Conservation (phyloP, 1,140 invertebrate genomes). For the Antheraea mylitta region DNA sequence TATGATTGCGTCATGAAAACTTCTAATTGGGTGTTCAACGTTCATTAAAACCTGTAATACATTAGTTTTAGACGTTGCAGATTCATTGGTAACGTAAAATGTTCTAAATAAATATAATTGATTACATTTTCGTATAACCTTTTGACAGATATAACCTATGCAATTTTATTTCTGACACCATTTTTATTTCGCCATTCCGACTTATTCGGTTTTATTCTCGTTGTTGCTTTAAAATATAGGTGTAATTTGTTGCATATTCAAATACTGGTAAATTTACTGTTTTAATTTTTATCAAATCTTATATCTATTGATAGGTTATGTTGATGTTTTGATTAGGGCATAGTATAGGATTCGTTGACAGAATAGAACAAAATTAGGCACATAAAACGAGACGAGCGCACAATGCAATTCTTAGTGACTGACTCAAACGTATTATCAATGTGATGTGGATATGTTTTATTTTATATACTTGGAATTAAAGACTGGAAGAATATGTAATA, state of each 20-base stretch:
- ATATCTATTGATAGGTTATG: constrained; percentile 61
- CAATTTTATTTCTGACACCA: constrained; percentile 56
- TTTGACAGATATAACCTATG: constrained; percentile 69
- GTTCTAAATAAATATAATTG: background rate
- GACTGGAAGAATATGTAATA: background rate
- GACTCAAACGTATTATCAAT: background rate
- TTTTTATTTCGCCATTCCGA: constrained; percentile 61
- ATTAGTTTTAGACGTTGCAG: no score
- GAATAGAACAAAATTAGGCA: constrained; percentile 10
- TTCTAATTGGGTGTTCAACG: constrained; percentile 43
- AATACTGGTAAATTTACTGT: background rate
- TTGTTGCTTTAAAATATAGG: background rate
- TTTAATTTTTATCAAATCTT: constrained; percentile 6
- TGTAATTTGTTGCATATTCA: background rate
- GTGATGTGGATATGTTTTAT: background rate
- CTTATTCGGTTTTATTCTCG: constrained; percentile 24
- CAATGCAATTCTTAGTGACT: background rate
- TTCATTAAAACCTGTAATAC: background rate
- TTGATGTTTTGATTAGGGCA: constrained; percentile 70
- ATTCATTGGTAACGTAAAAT: no score
- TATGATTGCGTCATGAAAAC: constrained; percentile 76
- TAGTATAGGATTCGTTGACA: constrained; percentile 45
- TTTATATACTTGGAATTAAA: background rate
- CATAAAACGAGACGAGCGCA: background rate
- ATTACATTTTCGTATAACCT: background rate